These are phyloP conservation scores for Zaprionus gabonicus DNA, from an alignment of 1,140 invertebrate genomes.

Conservation along the genomic window DNA sequence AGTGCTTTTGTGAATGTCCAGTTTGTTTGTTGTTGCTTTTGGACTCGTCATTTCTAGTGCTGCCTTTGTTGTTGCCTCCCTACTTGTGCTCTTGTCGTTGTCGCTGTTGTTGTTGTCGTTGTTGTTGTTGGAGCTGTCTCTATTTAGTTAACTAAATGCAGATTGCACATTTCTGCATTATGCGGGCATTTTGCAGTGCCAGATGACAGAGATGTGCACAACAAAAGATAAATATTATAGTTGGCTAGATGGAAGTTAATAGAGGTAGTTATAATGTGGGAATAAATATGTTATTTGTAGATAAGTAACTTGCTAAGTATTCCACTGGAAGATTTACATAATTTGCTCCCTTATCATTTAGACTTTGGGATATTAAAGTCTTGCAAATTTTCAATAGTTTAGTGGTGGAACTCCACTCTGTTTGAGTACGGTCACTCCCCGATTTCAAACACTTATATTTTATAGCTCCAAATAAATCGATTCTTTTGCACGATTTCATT, in stretches of 20 bases:
- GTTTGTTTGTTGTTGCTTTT: slow-evolving; percentile 33
- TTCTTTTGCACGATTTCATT: too few relatives aligned
- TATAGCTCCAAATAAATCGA: too few relatives aligned
- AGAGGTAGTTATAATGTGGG: neutral
- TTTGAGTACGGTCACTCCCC: too few relatives aligned
- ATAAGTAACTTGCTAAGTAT: neutral
- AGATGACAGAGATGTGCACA: slow-evolving; percentile 11
- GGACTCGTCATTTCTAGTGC: slow-evolving; percentile 13
- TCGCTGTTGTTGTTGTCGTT: too few relatives aligned
- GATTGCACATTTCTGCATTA: slow-evolving; percentile 43
- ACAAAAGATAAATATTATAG: slow-evolving; percentile 3
- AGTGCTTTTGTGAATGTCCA: slow-evolving; percentile 47
- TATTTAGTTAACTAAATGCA: slow-evolving; percentile 49
- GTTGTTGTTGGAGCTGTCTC: neutral
- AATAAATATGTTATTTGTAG: neutral
- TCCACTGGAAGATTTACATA: too few relatives aligned
- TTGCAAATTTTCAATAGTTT: too few relatives aligned
- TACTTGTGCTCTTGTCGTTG: neutral
- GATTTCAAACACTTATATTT: too few relatives aligned
- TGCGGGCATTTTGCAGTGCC: slow-evolving; percentile 18
- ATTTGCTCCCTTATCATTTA: too few relatives aligned
- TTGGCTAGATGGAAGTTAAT: neutral
- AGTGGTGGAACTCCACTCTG: too few relatives aligned
- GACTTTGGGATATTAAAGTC: too few relatives aligned
- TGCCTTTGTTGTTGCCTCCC: slow-evolving; percentile 7